These are phyloP conservation scores for Octopus sinensis DNA, from an alignment of 1,140 invertebrate species.

Conservation along the genomic window DNA sequence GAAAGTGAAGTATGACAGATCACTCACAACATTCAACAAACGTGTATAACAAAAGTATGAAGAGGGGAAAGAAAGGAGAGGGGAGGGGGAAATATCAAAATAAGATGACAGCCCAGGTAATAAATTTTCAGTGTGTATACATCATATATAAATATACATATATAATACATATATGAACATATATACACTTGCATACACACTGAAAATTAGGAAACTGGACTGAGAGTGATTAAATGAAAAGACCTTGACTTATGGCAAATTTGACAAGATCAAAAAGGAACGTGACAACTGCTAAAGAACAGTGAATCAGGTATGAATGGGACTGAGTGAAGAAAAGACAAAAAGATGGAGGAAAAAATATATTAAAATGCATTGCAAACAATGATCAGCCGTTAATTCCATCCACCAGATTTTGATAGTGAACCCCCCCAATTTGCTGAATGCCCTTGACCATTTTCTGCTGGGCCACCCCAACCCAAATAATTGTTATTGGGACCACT, in stretches of 20 bases:
- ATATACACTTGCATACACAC: background rate
- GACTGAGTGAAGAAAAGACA: background rate
- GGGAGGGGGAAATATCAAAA: background rate
- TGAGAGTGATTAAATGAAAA: background rate
- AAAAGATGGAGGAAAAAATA: background rate
- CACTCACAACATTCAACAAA: too few species aligned
- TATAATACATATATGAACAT: background rate
- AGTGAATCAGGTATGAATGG: background rate
- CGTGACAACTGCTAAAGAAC: background rate
- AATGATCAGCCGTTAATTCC: slow-evolving; percentile 22
- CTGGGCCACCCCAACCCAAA: slow-evolving; percentile 25
- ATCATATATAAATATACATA: background rate
- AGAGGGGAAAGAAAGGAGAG: background rate
- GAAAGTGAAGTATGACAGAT: too few species aligned
- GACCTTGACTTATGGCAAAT: background rate
- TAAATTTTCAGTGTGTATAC: background rate
- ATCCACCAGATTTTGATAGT: slow-evolving; percentile 22
- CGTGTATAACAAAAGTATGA: background rate
- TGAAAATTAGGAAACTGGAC: background rate
- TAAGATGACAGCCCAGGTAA: background rate
- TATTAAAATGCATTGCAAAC: background rate
- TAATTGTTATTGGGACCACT: slow-evolving; percentile 8
- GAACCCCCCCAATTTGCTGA: slow-evolving; percentile 19
- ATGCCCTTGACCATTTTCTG: slow-evolving; percentile 25
- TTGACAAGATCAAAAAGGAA: background rate